Evolutionary conservation across 2,113 vertebrate genomes (phyloP).

Genomic region (Chionodraco myersi): DNA sequence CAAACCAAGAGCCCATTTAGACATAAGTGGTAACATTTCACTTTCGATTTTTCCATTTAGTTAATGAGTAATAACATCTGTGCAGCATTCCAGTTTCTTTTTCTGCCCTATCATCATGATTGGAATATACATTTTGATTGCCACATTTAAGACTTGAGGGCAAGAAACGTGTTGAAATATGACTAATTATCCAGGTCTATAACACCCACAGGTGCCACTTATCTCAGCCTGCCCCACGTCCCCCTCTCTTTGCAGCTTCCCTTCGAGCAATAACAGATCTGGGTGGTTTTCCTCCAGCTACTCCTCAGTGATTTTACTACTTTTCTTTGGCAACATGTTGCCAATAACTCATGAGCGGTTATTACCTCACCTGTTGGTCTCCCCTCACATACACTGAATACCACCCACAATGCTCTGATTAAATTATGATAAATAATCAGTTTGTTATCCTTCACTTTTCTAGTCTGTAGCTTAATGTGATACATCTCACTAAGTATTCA

Average conservation of each 20-base stretch:
- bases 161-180: slow-evolving; percentile 54
- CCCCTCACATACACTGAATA: slow-evolving; percentile 27
- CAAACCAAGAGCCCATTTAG: background rate
- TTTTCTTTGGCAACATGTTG: slow-evolving; percentile 26
- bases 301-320: slow-evolving; percentile 39
- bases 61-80: too few relatives aligned
- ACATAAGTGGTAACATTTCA: background rate
- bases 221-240: slow-evolving; percentile 35
- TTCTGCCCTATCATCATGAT: background rate
- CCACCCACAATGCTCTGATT: slow-evolving; percentile 39
- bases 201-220: slow-evolving; percentile 66
- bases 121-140: slow-evolving; percentile 45
- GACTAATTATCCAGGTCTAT: slow-evolving; percentile 30
- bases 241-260: slow-evolving; percentile 18
- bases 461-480: background rate
- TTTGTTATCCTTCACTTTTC: too few relatives aligned
- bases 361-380: slow-evolving; percentile 50
- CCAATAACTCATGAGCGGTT: slow-evolving; percentile 21
- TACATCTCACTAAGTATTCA: background rate
- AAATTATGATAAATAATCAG: slow-evolving; percentile 6
- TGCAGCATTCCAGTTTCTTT: too few relatives aligned
- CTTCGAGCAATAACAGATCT: slow-evolving; percentile 33
- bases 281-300: slow-evolving; percentile 56
- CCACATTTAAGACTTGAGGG: slow-evolving; percentile 24
- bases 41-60: too few relatives aligned